Conservation (phyloP, 1,140 invertebrate genomes). For the Scaptomyza pallida region DNA sequence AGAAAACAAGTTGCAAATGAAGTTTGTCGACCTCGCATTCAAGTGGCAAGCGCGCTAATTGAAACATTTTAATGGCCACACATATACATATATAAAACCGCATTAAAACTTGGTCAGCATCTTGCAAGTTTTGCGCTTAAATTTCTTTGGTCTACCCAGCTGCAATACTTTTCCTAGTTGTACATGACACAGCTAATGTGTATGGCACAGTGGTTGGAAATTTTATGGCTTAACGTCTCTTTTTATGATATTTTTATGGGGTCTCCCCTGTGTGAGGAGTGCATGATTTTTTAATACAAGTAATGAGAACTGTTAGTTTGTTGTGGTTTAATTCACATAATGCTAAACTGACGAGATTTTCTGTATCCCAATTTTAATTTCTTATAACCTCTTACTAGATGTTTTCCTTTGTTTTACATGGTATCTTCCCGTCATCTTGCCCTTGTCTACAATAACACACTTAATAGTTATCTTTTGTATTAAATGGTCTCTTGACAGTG, state of each 20-base stretch:
- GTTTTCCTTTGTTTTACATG: not conserved
- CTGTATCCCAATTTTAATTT: too few species aligned
- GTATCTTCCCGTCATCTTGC: not conserved
- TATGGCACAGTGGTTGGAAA: not conserved
- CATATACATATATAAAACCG: slow-evolving; percentile 29
- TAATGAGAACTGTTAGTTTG: too few species aligned
- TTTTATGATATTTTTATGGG: too few species aligned
- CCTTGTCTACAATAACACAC: not conserved
- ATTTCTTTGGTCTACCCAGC: slow-evolving; percentile 62
- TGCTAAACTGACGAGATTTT: too few species aligned
- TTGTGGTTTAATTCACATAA: too few species aligned
- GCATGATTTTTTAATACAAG: too few species aligned
- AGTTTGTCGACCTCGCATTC: slow-evolving; percentile 31
- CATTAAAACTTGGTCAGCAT: slow-evolving; percentile 71
- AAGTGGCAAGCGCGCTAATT: slow-evolving; percentile 54
- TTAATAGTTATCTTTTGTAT: slow-evolving; percentile 2
- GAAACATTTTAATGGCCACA: slow-evolving; percentile 62
- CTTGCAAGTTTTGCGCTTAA: slow-evolving; percentile 62
- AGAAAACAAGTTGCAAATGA: not conserved
- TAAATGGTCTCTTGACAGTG: slow-evolving; percentile 2
- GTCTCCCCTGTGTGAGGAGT: too few species aligned
- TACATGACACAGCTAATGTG: slow-evolving; percentile 9
- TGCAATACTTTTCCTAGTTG: slow-evolving; percentile 5
- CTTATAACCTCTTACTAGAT: too few species aligned
- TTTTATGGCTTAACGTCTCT: too few species aligned